phyloP scores from a whole-genome alignment of 1,140 invertebrate species.

The Sitodiplosis mosellana region DNA sequence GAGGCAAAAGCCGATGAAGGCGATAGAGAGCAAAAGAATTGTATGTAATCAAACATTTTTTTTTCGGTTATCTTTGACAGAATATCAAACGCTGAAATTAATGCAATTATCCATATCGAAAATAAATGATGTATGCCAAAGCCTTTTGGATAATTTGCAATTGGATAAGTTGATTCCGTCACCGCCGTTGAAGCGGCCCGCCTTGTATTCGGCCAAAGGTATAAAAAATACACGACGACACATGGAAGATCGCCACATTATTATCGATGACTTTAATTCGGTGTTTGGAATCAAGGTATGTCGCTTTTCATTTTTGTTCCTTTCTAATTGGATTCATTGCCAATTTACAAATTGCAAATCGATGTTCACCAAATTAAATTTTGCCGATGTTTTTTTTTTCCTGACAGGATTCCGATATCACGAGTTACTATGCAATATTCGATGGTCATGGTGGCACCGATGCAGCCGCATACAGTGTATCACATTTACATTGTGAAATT shows the following conservation, averaged over 20 bases:
- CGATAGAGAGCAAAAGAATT: not conserved
- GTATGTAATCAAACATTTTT: not conserved
- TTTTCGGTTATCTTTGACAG: not conserved
- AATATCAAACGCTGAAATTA: constrained; percentile 2
- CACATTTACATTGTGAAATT: constrained; percentile 75
- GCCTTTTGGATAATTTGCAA: constrained; percentile 1
- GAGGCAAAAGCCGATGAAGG: too few species aligned
- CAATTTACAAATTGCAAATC: not conserved
- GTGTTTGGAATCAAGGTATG: constrained; percentile 1
- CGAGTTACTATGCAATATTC: constrained; percentile 77
- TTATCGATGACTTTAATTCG: constrained; percentile 2
- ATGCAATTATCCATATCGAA: not conserved
- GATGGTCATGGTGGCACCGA: constrained; percentile 90
- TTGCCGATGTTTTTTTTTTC: not conserved
- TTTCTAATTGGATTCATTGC: too few species aligned
- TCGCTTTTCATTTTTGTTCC: not conserved
- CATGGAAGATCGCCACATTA: constrained; percentile 3
- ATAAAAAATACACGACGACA: constrained; percentile 2
- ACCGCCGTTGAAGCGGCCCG: not conserved
- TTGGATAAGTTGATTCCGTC: not conserved
- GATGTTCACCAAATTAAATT: not conserved
- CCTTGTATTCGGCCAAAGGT: not conserved
- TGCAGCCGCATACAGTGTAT: constrained; percentile 69
- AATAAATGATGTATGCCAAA: not conserved
- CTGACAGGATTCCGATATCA: not conserved